Conservation (phyloP, 2,113 vertebrate genomes). For the Pygoscelis adeliae region DNA sequence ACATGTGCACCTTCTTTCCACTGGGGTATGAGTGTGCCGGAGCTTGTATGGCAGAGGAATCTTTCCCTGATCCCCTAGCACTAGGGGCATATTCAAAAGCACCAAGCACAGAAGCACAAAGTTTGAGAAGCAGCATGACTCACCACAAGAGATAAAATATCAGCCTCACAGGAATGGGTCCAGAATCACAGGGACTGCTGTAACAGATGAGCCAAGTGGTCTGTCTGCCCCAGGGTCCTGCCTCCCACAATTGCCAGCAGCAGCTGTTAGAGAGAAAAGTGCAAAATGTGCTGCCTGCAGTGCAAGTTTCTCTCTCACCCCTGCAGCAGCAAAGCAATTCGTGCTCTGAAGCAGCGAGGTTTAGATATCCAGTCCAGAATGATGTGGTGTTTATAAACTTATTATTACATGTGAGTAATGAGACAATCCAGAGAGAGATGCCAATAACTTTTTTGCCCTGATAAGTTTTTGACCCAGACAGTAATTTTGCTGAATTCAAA, state of each 20-base stretch:
- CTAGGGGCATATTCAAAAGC: background rate
- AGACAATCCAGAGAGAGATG: background rate
- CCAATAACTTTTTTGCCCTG: background rate
- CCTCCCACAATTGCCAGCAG: background rate
- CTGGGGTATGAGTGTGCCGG: background rate
- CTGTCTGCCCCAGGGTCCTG: background rate
- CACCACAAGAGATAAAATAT: background rate
- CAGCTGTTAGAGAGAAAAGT: background rate
- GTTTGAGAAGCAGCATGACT: background rate
- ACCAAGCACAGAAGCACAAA: background rate
- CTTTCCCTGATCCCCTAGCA: background rate
- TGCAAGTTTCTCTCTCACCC: background rate
- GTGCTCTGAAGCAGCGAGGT: background rate
- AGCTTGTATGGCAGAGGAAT: background rate
- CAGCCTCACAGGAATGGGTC: background rate
- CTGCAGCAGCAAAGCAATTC: background rate
- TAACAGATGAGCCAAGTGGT: background rate
- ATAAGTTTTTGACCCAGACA: background rate
- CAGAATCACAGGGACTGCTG: background rate
- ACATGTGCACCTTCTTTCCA: background rate
- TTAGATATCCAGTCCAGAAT: background rate
- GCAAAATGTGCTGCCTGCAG: background rate
- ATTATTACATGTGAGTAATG: background rate
- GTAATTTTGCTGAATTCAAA: background rate
- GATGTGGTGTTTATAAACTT: background rate